A percentile compares a stretch with the other conserved stretches of the same genome.
phyloP scores from a whole-genome alignment of 2,888 invertebrate species.

The Melangyna quadrimaculata region DNA sequence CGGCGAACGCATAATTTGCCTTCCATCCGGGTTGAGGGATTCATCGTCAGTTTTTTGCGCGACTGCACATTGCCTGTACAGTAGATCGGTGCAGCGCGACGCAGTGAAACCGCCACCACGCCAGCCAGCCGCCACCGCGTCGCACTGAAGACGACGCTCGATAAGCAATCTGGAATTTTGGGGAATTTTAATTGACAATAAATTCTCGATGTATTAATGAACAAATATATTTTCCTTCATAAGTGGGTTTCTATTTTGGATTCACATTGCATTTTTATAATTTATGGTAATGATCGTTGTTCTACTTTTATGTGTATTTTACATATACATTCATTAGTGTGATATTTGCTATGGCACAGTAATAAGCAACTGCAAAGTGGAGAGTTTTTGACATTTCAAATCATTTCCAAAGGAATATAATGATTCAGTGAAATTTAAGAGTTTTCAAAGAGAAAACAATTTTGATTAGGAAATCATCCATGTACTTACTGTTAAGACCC shows the following conservation, averaged over 20 bases:
- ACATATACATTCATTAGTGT: not conserved
- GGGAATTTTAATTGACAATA: conserved; percentile 68
- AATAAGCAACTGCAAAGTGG: not conserved
- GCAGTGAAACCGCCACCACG: not conserved
- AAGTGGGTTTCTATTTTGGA: conserved; percentile 32
- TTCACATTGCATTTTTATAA: conserved; percentile 5
- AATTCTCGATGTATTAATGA: conserved; percentile 39
- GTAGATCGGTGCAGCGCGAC: not conserved
- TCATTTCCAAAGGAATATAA: not conserved
- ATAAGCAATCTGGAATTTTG: conserved; percentile 56
- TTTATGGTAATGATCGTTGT: conserved; percentile 28
- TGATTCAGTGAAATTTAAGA: not conserved
- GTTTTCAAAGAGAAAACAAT: not conserved
- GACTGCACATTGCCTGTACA: not conserved
- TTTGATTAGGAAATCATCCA: not conserved
- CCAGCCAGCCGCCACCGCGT: not conserved
- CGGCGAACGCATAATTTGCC: conserved; percentile 43
- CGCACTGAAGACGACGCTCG: not conserved
- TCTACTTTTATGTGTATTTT: conserved; percentile 4
- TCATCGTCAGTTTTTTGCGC: not conserved
- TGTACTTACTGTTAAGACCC: too few relatives aligned
- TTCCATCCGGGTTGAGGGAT: conserved; percentile 43
- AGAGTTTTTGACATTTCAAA: not conserved
- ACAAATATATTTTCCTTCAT: conserved; percentile 34
- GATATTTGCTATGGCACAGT: not conserved